Conservation (phyloP, 2,113 vertebrate genomes). For the Saccopteryx bilineata region DNA sequence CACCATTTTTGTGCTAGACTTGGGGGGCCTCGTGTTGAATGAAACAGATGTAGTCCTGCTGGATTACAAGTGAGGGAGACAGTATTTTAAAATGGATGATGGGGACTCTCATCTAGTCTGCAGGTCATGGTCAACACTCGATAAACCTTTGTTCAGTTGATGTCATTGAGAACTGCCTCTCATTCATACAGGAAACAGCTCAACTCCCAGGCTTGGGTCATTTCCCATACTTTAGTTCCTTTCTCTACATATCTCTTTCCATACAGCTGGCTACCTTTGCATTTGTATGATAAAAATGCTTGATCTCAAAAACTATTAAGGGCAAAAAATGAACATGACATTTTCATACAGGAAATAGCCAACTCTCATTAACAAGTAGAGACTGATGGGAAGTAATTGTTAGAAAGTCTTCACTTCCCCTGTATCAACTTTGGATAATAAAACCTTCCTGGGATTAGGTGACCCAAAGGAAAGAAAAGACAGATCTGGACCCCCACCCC, state of each 20-base stretch:
- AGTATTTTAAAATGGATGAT: neutral
- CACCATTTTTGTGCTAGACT: neutral
- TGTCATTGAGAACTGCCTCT: neutral
- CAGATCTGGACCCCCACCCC: neutral
- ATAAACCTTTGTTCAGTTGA: neutral
- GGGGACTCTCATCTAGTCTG: fast-evolving
- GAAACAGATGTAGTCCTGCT: neutral
- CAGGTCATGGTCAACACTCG: neutral
- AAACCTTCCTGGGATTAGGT: neutral
- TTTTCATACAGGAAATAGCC: conserved; percentile 6
- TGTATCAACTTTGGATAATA: neutral
- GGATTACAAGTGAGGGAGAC: neutral
- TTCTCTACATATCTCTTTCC: neutral
- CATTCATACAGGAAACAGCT: neutral
- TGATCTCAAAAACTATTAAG: neutral
- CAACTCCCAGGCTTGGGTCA: neutral
- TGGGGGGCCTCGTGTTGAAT: neutral
- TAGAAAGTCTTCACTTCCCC: neutral
- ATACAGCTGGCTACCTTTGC: neutral
- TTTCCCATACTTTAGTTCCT: neutral
- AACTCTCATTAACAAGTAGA: neutral
- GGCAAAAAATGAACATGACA: neutral
- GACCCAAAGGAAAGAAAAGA: neutral
- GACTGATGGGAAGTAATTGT: neutral
- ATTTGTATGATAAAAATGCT: neutral